Conservation (phyloP, 2,888 invertebrate species). For the Ellobium chinense region DNA sequence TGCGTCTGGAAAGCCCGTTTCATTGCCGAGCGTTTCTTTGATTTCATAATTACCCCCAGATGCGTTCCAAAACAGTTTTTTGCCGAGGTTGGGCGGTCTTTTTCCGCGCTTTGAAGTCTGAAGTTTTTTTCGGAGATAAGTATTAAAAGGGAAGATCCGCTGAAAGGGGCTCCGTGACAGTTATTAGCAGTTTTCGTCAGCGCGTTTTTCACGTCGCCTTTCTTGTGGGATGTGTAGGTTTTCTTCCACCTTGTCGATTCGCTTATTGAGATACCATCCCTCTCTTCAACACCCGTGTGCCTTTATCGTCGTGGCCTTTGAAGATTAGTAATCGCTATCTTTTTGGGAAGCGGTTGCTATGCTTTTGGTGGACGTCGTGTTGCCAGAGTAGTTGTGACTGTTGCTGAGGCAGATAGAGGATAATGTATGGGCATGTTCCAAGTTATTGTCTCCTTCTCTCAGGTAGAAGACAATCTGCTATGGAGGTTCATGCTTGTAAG, state of each 20-base stretch:
- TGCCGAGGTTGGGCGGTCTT: constrained; percentile 4
- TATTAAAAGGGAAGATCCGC: constrained; percentile 10
- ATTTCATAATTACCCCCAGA: constrained; percentile 43
- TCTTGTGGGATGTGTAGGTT: not conserved
- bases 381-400: not conserved
- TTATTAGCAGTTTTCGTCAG: constrained; percentile 2
- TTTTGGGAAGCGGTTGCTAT: constrained; percentile 16
- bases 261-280: constrained; percentile 33
- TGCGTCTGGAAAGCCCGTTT: constrained; percentile 36
- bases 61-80: constrained; percentile 30
- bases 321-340: constrained; percentile 25
- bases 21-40: constrained; percentile 25
- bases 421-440: not conserved
- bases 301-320: constrained; percentile 24
- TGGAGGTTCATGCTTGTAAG: too few species aligned
- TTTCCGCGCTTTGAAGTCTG: constrained; percentile 25
- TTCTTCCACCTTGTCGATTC: constrained; percentile 5
- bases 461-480: too few species aligned
- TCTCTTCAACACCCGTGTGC: constrained; percentile 17
- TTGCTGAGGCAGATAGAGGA: not conserved
- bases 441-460: not conserved
- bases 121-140: not conserved
- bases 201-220: not conserved
- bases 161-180: not conserved
- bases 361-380: constrained; percentile 11